Evolutionary conservation across 2,113 vertebrate genomes (phyloP).

Genomic region (Nothoprocta perdicaria): DNA sequence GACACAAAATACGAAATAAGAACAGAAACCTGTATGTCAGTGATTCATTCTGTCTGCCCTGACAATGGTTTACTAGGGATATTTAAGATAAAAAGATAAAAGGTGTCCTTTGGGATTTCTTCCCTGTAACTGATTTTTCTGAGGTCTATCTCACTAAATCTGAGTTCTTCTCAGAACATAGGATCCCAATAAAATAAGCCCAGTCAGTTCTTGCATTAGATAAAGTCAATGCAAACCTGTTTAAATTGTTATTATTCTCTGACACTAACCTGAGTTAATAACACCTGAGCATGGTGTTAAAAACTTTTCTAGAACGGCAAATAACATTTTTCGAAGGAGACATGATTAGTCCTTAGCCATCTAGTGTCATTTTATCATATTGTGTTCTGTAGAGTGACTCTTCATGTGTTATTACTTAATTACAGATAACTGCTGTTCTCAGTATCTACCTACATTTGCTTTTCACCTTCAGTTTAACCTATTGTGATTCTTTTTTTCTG

Average conservation of each 20-base stretch:
- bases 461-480: background rate
- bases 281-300: background rate
- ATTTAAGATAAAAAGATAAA: background rate
- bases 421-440: background rate
- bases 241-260: conserved; percentile 28
- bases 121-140: background rate
- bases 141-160: background rate
- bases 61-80: background rate
- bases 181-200: background rate
- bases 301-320: background rate
- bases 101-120: background rate
- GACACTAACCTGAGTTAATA: conserved; percentile 23
- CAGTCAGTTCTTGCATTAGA: background rate
- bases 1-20: background rate
- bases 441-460: background rate
- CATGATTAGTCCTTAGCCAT: conserved; percentile 8
- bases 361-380: background rate
- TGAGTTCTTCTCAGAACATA: background rate
- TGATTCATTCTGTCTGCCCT: background rate
- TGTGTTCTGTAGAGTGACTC: background rate
- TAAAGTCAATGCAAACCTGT: conserved; percentile 2
- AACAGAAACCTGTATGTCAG: background rate
- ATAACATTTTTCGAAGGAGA: background rate
- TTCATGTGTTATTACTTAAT: background rate
- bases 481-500: background rate